Percentiles rank a stretch among this genome's conserved stretches.
Conservation (phyloP, 1,140 invertebrate species). For the Leptopilina clavipes region DNA sequence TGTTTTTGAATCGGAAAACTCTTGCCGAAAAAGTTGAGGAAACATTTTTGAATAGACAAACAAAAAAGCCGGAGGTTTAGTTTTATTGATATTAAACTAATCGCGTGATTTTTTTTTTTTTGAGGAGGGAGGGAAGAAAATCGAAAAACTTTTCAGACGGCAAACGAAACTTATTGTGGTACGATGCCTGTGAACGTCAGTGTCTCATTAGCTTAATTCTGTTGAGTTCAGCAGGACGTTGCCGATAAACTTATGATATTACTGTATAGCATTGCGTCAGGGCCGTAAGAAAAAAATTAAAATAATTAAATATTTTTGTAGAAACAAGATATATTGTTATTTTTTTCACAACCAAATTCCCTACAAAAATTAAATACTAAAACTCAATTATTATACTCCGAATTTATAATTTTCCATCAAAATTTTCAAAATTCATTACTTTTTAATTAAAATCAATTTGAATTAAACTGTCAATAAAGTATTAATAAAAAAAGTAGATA, state of each 20-base stretch:
- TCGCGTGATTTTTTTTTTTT: neutral
- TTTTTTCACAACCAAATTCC: neutral
- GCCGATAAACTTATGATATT: constrained; percentile 24
- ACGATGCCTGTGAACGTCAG: constrained; percentile 22
- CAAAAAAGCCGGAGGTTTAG: neutral
- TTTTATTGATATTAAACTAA: neutral
- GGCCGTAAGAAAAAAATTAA: constrained; percentile 8
- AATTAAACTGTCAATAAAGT: too few species aligned
- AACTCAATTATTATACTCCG: too few species aligned
- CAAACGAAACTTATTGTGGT: constrained; percentile 9
- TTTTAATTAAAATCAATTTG: too few species aligned
- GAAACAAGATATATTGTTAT: neutral
- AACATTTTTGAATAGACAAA: too few species aligned
- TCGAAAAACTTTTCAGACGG: neutral
- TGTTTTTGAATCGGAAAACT: neutral
- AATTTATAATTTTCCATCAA: too few species aligned
- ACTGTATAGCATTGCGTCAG: constrained; percentile 3
- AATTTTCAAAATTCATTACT: too few species aligned
- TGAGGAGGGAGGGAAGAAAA: neutral
- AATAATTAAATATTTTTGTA: neutral
- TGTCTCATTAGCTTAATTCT: constrained; percentile 27
- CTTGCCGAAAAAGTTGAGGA: too few species aligned
- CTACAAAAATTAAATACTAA: too few species aligned
- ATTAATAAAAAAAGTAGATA: too few species aligned
- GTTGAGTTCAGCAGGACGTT: constrained; percentile 11